These are phyloP conservation scores for Fregata magnificens DNA, from an alignment of 2,113 vertebrate species.

Conservation along the genomic window DNA sequence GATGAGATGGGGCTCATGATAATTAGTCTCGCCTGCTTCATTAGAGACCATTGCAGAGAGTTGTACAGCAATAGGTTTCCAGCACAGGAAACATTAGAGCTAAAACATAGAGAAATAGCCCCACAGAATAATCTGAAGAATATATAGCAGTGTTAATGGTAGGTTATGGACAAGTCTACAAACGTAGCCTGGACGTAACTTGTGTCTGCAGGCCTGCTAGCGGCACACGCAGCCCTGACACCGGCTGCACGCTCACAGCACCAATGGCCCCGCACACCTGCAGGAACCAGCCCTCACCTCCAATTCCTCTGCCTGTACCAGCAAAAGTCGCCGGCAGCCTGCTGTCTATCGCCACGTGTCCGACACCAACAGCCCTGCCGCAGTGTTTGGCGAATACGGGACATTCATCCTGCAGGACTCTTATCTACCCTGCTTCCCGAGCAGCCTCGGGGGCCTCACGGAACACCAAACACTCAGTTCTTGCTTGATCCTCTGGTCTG, in stretches of 20 bases:
- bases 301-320: too few species aligned
- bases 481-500: neutral
- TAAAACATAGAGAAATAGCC: neutral
- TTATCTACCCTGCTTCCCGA: neutral
- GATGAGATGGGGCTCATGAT: neutral
- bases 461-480: neutral
- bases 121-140: neutral
- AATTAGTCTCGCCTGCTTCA: neutral
- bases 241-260: neutral
- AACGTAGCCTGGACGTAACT: neutral
- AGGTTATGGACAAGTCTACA: neutral
- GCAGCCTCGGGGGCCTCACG: neutral
- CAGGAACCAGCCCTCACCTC: too few species aligned
- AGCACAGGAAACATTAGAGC: neutral
- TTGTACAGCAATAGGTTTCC: neutral
- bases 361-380: neutral
- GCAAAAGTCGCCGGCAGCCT: neutral
- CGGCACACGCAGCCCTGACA: neutral
- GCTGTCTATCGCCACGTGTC: rapidly evolving
- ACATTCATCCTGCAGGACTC: neutral
- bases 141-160: neutral
- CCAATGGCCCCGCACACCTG: neutral
- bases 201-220: neutral
- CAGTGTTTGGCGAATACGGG: rapidly evolving
- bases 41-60: neutral